Evolutionary conservation across 2,797 vertebrate species (phyloP), one percentile per base, ranked within the genome.

Genomic region (Tolypeutes matacus): DNA sequence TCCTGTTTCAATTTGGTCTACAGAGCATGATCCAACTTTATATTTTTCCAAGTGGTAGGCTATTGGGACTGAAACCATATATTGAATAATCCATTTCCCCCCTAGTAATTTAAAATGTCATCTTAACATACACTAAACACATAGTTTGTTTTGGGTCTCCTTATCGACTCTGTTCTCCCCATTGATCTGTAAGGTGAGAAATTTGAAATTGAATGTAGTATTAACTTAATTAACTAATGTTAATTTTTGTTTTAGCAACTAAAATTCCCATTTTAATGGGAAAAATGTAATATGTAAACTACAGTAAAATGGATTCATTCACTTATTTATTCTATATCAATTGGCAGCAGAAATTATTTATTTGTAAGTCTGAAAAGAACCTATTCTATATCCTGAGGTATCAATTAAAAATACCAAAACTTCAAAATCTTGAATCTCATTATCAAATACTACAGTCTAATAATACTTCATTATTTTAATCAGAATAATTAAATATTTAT

Each of bases 251-350:
- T 17, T 78, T 69, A 73, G 13, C 15, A 34, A 84, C 27, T 42
- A 51, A 78, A 78, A 58, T 46, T 96, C n/a, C 10, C 21, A 91
- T 65, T 91, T 91, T 65, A 77, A 51, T 73, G 65, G 46, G 78
- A 91, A 88, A 46, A 76, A 78, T 76, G 4, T 20, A 51, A 56
- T 83, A 58, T 15, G 17, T 42, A 96, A 90, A 87, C 20, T 78
- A 93, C 1, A 62, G 25, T 14, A 77, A 72, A 72, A 73, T 67
- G 36, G 46, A 51, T 87, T 78, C 51, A 88, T 77, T 89, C 49
- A 95, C 60, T 84, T 88, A 93, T 78, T 91, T 70, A 91, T 73
- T 70, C 34, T 36, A 64, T 51, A 91, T 53, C 78, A 92, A 77
- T 73, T 92, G 39, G 73, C 42, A 39, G 11, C 15, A 84, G 56